Evolutionary conservation across 1,140 invertebrate species (phyloP).

Genomic region (Phthorimaea operculella): DNA sequence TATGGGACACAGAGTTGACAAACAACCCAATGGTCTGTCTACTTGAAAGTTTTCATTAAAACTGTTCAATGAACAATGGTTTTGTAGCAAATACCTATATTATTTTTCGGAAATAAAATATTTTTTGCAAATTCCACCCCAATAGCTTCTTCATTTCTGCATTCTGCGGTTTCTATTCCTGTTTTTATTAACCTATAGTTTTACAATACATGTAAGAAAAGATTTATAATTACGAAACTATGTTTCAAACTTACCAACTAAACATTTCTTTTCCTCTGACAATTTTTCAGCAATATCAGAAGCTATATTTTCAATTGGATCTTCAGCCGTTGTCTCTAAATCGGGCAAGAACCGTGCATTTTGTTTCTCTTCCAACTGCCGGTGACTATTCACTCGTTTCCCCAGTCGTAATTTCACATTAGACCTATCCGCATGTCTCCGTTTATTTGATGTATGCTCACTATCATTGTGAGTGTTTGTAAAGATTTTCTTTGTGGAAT

Average conservation of each 20-base stretch:
- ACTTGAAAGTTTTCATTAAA: too few relatives aligned
- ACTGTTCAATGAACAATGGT: too few relatives aligned
- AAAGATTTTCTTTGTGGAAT: constrained; percentile 48
- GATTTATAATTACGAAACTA: too few relatives aligned
- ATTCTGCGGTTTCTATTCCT: too few relatives aligned
- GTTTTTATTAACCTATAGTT: too few relatives aligned
- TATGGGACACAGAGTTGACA: too few relatives aligned
- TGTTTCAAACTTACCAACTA: constrained; percentile 71
- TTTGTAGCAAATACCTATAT: too few relatives aligned
- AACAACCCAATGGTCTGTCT: too few relatives aligned
- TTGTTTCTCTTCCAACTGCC: constrained; percentile 62
- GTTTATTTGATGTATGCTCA: constrained; percentile 61
- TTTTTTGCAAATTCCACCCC: too few relatives aligned
- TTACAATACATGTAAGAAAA: too few relatives aligned
- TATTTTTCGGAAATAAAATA: too few relatives aligned
- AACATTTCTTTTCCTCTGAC: constrained; percentile 75
- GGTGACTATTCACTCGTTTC: constrained; percentile 63
- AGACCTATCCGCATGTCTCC: constrained; percentile 69
- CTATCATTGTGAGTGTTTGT: constrained; percentile 31
- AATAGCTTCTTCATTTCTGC: too few relatives aligned
- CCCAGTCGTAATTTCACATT: constrained; percentile 71
- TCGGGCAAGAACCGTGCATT: constrained; percentile 66
- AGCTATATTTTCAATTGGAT: constrained; percentile 71
- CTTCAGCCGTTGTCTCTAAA: constrained; percentile 62
- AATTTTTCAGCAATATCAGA: constrained; percentile 77